Conservation (phyloP, 2,888 invertebrate species). For the Meghimatium bilineatum region DNA sequence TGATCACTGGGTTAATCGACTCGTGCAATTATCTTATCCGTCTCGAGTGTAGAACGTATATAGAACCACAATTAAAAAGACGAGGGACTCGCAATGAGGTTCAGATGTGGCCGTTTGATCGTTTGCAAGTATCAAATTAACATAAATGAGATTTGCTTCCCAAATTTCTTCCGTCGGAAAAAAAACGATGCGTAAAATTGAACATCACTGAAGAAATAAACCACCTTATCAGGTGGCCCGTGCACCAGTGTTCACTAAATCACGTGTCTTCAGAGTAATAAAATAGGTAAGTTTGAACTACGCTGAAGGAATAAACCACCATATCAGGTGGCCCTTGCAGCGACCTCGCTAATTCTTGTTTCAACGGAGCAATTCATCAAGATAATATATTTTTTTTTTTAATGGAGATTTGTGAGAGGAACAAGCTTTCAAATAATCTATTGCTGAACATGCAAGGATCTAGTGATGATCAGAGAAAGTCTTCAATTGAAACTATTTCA, state of each 20-base stretch:
- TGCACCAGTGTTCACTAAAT: no score
- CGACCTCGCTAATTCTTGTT: no score
- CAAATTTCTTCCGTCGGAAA: slow-evolving; percentile 26
- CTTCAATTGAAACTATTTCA: no score
- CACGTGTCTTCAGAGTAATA: no score
- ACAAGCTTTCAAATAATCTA: not conserved
- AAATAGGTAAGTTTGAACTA: no score
- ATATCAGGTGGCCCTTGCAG: no score
- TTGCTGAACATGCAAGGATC: no score
- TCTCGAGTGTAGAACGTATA: not conserved
- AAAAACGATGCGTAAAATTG: slow-evolving; percentile 30
- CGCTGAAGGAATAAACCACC: no score
- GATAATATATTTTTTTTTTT: no score
- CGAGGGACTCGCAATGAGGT: not conserved
- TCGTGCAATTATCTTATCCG: slow-evolving; percentile 26
- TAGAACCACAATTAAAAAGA: not conserved
- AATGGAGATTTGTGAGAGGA: not conserved
- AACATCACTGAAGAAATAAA: not conserved
- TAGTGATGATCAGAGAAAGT: no score
- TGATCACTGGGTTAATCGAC: not conserved
- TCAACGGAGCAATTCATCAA: no score
- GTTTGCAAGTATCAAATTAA: slow-evolving; percentile 30
- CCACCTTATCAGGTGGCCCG: slow-evolving; percentile 24
- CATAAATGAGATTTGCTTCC: slow-evolving; percentile 19
- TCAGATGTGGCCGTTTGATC: slow-evolving; percentile 29